Conservation (phyloP, 2,797 vertebrate genomes). For the Threskiornis aethiopicus region DNA sequence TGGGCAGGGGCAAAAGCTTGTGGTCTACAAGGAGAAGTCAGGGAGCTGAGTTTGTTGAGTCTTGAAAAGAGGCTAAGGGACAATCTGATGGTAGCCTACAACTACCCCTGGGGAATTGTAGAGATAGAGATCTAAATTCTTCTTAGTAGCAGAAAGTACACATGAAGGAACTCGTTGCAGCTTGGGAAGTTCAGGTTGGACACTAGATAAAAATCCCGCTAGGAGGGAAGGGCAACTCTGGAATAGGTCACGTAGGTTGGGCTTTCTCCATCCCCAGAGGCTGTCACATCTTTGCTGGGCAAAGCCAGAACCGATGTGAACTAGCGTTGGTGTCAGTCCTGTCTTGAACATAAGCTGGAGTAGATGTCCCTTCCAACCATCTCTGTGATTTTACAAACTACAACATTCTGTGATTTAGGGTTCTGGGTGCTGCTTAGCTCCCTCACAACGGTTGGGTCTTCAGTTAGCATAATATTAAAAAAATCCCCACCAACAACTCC, state of each 20-base stretch:
- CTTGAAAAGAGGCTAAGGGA: background rate
- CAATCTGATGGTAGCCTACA: background rate
- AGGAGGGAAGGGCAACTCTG: background rate
- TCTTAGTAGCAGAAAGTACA: background rate
- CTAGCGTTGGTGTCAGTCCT: background rate
- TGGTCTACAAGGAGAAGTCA: background rate
- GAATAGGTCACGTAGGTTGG: background rate
- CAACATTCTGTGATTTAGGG: background rate
- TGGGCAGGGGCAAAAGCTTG: background rate
- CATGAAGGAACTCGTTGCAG: background rate
- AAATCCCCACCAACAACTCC: background rate
- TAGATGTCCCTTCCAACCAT: background rate
- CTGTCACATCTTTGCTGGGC: background rate
- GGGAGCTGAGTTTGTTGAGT: background rate
- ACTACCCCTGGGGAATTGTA: background rate
- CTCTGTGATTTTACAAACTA: background rate
- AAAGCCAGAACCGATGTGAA: background rate
- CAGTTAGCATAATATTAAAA: background rate
- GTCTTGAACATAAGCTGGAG: background rate
- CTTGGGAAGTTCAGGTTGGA: background rate
- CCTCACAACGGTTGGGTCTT: background rate
- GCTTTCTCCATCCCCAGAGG: background rate
- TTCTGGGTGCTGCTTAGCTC: background rate
- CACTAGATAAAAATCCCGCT: background rate
- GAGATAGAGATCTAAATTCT: background rate